A percentile compares a stretch with the other conserved stretches of the same genome.
phyloP scores from a whole-genome alignment of 2,113 vertebrate species.

The Sprattus sprattus region DNA sequence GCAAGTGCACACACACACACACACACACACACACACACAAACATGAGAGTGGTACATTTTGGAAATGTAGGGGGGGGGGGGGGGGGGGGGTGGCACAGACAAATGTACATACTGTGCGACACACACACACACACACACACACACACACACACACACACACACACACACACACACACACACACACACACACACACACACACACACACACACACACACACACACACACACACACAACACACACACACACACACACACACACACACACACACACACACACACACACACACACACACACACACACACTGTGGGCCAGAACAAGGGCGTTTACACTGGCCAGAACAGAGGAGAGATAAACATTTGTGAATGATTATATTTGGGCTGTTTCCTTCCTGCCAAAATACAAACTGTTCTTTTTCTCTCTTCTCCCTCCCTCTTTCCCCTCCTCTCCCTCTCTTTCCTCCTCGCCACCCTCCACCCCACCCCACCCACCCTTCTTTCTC shows the following conservation, averaged over 20 bases:
- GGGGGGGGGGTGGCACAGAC: not conserved
- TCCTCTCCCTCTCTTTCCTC: slow-evolving; percentile 13
- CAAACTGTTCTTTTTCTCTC: slow-evolving; percentile 52
- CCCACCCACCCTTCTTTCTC: no score
- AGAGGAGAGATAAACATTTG: slow-evolving; percentile 46
- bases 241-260: not conserved
- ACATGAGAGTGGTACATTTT: not conserved
- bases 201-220: not conserved
- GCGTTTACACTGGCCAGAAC: slow-evolving; percentile 21
- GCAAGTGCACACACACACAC: not conserved
- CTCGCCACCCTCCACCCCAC: slow-evolving; percentile 7
- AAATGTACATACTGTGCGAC: not conserved
- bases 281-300: not conserved
- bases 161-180: not conserved
- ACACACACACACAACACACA: not conserved
- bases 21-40: not conserved
- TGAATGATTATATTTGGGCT: slow-evolving; percentile 48
- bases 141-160: not conserved
- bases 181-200: not conserved
- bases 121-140: not conserved
- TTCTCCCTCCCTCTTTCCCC: not conserved
- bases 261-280: not conserved
- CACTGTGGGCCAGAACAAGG: not conserved
- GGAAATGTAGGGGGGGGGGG: not conserved
- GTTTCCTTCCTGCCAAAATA: slow-evolving; percentile 59